Conservation (phyloP, 1,140 invertebrate genomes). For the Bombus impatiens region DNA sequence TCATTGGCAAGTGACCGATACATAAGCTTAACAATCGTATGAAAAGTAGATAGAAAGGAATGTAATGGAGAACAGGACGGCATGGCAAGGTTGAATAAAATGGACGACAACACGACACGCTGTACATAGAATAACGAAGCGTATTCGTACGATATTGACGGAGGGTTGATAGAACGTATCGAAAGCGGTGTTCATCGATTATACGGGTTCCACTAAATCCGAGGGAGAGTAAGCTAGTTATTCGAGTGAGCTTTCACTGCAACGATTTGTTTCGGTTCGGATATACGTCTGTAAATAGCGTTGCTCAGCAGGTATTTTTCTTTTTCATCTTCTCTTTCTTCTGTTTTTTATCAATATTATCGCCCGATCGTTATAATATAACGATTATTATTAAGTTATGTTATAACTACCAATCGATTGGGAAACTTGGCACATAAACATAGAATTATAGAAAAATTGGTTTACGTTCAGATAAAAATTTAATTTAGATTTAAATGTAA, state of each 20-base stretch:
- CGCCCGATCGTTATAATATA: no score
- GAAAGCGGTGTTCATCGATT: constrained; percentile 61
- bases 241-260: constrained; percentile 31
- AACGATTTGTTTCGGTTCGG: constrained; percentile 35
- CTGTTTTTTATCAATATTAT: background rate
- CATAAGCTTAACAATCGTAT: background rate
- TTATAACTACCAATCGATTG: background rate
- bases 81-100: constrained; percentile 36
- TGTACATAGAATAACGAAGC: constrained; percentile 52
- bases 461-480: background rate
- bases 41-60: background rate
- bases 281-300: constrained; percentile 7
- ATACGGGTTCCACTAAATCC: constrained; percentile 55
- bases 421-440: no score
- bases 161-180: constrained; percentile 55
- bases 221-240: constrained; percentile 43
- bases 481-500: background rate
- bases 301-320: background rate
- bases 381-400: no score
- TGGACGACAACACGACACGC: constrained; percentile 21
- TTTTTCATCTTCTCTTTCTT: background rate
- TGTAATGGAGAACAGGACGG: constrained; percentile 4
- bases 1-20: background rate
- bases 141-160: constrained; percentile 52
- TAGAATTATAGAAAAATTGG: background rate